These are phyloP conservation scores for Rhegmatorhina hoffmannsi DNA, from an alignment of 2,113 vertebrate genomes.

Conservation along the genomic window DNA sequence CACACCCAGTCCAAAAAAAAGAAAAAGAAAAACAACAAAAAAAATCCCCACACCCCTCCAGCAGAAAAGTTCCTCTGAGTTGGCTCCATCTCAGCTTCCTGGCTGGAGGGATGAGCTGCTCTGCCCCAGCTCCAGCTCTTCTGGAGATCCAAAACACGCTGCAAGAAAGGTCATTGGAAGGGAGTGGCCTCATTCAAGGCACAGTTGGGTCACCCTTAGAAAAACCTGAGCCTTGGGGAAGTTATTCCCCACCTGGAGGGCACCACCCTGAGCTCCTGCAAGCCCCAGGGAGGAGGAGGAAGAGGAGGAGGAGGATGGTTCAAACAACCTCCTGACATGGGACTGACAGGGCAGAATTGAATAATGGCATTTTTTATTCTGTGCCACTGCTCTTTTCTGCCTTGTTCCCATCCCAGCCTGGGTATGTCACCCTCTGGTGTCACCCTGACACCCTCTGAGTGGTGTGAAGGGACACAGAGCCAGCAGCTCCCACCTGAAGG, in stretches of 20 bases:
- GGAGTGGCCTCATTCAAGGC: not conserved
- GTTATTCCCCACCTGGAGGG: not conserved
- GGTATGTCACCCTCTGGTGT: not conserved
- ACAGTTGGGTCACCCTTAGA: not conserved
- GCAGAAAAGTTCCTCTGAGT: not conserved
- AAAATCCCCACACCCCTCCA: no score
- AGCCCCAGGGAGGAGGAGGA: not conserved
- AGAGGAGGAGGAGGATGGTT: not conserved
- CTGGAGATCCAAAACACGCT: not conserved
- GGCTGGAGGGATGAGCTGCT: constrained; percentile 7
- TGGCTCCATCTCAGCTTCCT: constrained; percentile 16
- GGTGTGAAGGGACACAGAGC: not conserved
- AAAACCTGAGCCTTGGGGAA: not conserved
- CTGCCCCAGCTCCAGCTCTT: not conserved
- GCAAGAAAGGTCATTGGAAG: constrained; percentile 32
- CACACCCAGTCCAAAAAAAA: rapidly evolving
- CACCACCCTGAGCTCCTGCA: not conserved
- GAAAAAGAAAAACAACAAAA: not conserved
- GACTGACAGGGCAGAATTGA: not conserved
- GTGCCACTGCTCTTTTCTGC: not conserved
- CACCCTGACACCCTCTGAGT: not conserved
- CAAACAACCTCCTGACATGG: not conserved
- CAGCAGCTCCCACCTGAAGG: rapidly evolving
- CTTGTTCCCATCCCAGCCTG: not conserved
- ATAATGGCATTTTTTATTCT: not conserved